phyloP scores from a whole-genome alignment of 1,140 invertebrate species.

The Euwallacea similis region DNA sequence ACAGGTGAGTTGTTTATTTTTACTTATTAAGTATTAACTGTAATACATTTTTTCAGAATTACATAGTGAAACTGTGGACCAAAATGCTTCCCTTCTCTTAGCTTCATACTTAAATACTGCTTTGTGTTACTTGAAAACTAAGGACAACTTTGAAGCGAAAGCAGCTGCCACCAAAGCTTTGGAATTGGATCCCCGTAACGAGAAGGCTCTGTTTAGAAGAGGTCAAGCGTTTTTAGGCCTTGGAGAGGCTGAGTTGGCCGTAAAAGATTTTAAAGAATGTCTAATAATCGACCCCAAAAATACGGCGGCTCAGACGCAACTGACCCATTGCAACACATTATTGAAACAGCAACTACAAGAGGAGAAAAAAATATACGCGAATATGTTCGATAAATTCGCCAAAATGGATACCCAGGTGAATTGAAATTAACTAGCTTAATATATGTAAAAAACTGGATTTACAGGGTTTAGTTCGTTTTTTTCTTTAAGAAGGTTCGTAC shows the following conservation, averaged over 20 bases:
- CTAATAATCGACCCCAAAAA: conserved; percentile 64
- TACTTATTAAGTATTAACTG: conserved; percentile 7
- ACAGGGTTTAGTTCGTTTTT: conserved; percentile 15
- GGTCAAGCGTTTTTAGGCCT: conserved; percentile 79
- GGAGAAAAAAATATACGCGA: conserved; percentile 89
- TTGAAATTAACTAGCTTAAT: conserved; percentile 36
- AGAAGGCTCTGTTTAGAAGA: conserved; percentile 88
- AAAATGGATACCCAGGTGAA: conserved; percentile 76
- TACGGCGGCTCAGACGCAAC: conserved; percentile 79
- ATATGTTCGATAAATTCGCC: conserved; percentile 93
- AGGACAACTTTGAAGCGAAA: conserved; percentile 73
- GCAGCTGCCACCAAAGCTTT: conserved; percentile 71
- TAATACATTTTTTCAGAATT: conserved; percentile 29
- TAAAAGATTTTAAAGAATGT: conserved; percentile 78
- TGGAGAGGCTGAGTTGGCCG: conserved; percentile 77
- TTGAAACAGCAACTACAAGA: conserved; percentile 75
- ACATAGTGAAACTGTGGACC: conserved; percentile 48
- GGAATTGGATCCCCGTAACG: conserved; percentile 74
- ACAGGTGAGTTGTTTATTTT: conserved; percentile 43
- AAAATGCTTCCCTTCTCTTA: conserved; percentile 67
- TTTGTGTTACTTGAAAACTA: conserved; percentile 81
- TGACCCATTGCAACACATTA: conserved; percentile 70
- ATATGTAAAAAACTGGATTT: conserved; percentile 19
- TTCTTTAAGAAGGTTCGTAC: background rate
- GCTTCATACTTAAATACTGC: conserved; percentile 83